Base-by-base conservation (phyloP, 2,888 invertebrate species). In the Latrodectus hesperus region DNA sequence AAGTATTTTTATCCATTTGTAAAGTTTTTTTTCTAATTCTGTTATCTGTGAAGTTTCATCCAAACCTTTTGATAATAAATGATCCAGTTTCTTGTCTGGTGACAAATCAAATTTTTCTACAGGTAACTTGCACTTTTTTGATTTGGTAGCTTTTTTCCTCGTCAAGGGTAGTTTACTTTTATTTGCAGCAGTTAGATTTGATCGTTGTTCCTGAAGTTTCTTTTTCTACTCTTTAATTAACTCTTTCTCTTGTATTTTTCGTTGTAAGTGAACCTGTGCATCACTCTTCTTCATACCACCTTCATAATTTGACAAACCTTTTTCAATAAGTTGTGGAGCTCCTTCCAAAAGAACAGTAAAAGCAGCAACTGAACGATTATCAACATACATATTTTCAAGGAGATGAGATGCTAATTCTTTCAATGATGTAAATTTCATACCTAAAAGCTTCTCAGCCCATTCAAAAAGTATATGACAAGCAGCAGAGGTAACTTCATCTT, bases 361-460 rank as follows among this genome's bases (percentile, higher is more conserved):
- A 91, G 94, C 94, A 91, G 95, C 93, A 91, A 94, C 92, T 90
- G 95, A 93, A 91, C 94, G 93, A 91, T 93, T 93, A 91, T 94
- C 94, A 85, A 95, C 94, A 89, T 94, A 93, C 90, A 94, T 92
- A 90, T 94, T 94, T 89, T 94, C 92, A 89, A 95, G 93, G 89
- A 96, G 93, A 92, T 95, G 95, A 89, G 94, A 94, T 17, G 96
- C 96, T 90, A 96, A 92, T 90, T 95, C 94, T 90, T 94, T 93
- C 90, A 96, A 93, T 84, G 94, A 94, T 76, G 93, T 92, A 92
- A 96, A 96, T 91, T 95, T 94, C 64, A 94, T 92, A 86, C 95
- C 94, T 74, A 95, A 92, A 73, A 95, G 92, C 91, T 94, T 94
- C 90, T 95, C 94, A 1, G 95, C 94, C 95, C 95, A 95, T 92